A percentile compares a stretch with the other conserved stretches of the same genome.
Evolutionary conservation across 2,797 vertebrate species (phyloP).

Genomic region (Hafferia zeledoni): DNA sequence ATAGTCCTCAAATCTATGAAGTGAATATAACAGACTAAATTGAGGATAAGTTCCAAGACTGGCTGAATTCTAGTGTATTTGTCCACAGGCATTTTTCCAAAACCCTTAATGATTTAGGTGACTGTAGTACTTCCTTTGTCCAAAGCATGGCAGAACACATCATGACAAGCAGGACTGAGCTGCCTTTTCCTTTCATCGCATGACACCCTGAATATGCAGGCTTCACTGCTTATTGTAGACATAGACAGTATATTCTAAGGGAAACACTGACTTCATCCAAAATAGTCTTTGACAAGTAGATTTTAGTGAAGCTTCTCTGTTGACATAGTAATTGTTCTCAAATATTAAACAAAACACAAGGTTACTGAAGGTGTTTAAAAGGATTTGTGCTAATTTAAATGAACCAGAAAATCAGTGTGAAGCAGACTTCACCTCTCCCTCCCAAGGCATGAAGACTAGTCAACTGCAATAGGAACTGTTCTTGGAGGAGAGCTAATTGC

Average conservation of each 20-base stretch:
- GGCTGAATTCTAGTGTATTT: background rate
- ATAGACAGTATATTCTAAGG: background rate
- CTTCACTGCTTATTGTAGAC: background rate
- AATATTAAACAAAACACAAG: background rate
- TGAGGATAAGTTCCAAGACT: background rate
- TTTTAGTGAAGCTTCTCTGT: background rate
- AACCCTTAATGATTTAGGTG: background rate
- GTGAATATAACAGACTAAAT: background rate
- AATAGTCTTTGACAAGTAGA: background rate
- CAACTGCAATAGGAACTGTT: background rate
- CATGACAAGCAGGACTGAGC: background rate
- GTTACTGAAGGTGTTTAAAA: background rate
- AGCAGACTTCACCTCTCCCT: background rate
- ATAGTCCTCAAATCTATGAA: background rate
- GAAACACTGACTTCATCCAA: background rate
- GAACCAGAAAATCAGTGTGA: background rate
- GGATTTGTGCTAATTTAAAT: background rate
- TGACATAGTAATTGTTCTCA: background rate
- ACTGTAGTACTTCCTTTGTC: background rate
- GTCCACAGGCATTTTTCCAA: background rate
- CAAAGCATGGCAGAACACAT: background rate
- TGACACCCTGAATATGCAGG: fast-evolving
- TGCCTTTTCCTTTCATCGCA: background rate
- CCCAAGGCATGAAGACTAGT: background rate
- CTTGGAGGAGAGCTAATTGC: background rate